Percentiles rank a stretch among this genome's conserved stretches.
These are phyloP conservation scores for Archivesica marissinica DNA, from an alignment of 1,140 invertebrate species.

Conservation along the genomic window DNA sequence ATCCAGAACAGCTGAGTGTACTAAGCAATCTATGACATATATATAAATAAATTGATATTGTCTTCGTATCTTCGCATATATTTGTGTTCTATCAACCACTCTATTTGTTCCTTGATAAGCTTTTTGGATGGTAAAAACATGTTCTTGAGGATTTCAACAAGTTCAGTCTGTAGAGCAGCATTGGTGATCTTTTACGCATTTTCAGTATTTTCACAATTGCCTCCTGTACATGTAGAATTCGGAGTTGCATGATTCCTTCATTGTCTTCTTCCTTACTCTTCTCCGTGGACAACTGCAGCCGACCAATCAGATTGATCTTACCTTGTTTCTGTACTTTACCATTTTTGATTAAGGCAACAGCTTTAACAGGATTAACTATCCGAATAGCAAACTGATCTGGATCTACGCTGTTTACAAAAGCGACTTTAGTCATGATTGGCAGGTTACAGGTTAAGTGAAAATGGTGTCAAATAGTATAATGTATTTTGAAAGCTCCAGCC, in stretches of 20 bases:
- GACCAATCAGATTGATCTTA: slow-evolving; percentile 97
- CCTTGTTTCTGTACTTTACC: slow-evolving; percentile 96
- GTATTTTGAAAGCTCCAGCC: too few species aligned
- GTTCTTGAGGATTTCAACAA: slow-evolving; percentile 99
- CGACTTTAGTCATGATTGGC: too few species aligned
- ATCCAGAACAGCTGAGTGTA: too few species aligned
- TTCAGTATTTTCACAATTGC: slow-evolving; percentile 99
- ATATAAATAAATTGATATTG: slow-evolving; percentile 99
- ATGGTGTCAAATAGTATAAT: too few species aligned
- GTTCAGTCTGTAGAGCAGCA: slow-evolving; percentile 96
- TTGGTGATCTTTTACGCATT: slow-evolving; percentile 98
- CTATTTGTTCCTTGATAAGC: slow-evolving; percentile 99
- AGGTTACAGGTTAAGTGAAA: too few species aligned
- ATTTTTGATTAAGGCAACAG: slow-evolving; percentile 90
- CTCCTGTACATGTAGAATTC: slow-evolving; percentile 96
- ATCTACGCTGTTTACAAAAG: too few species aligned
- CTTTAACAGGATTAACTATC: too few species aligned
- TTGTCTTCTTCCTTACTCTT: slow-evolving; percentile 96
- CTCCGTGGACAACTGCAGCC: slow-evolving; percentile 97
- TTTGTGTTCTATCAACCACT: slow-evolving; percentile 99
- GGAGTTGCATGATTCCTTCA: slow-evolving; percentile 97
- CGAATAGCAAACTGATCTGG: too few species aligned
- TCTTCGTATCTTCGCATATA: slow-evolving; percentile 98
- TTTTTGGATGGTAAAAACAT: slow-evolving; percentile 99
- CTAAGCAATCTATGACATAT: slow-evolving; percentile 91